These are phyloP conservation scores for Lepeophtheirus salmonis DNA, from an alignment of 1,140 invertebrate genomes.

Conservation along the genomic window DNA sequence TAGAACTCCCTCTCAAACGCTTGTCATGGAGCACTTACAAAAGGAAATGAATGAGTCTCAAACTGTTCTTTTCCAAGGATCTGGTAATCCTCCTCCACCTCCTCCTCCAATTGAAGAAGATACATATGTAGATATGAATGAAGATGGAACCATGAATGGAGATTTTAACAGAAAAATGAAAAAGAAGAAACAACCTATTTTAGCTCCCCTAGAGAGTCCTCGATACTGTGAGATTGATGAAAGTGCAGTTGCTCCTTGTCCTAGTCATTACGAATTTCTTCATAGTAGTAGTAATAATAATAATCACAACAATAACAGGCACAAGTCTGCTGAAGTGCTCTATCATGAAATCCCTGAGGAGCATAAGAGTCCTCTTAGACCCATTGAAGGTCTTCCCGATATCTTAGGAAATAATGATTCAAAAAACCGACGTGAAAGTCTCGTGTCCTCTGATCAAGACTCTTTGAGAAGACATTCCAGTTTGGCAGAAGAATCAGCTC, in stretches of 20 bases:
- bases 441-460: slow-evolving; percentile 16
- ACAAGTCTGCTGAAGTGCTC: slow-evolving; percentile 20
- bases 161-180: neutral
- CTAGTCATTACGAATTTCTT: slow-evolving; percentile 22
- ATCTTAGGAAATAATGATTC: neutral
- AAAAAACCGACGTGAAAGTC: slow-evolving; percentile 18
- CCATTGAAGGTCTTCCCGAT: slow-evolving; percentile 12
- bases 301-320: too few species aligned
- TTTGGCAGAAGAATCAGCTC: neutral
- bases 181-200: neutral
- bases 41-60: neutral
- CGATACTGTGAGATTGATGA: slow-evolving; percentile 24
- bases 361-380: slow-evolving; percentile 12
- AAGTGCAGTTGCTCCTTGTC: neutral
- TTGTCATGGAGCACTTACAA: slow-evolving; percentile 16
- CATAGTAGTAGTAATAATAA: too few species aligned
- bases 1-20: slow-evolving; percentile 25
- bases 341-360: slow-evolving; percentile 23
- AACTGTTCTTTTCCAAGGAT: slow-evolving; percentile 18
- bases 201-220: slow-evolving; percentile 20
- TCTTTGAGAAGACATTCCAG: slow-evolving; percentile 18
- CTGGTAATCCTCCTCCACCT: too few species aligned
- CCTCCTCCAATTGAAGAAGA: slow-evolving; percentile 24
- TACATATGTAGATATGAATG: slow-evolving; percentile 24
- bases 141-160: slow-evolving; percentile 19